Conservation (phyloP, 2,888 invertebrate species). For the Agapostemon virescens region DNA sequence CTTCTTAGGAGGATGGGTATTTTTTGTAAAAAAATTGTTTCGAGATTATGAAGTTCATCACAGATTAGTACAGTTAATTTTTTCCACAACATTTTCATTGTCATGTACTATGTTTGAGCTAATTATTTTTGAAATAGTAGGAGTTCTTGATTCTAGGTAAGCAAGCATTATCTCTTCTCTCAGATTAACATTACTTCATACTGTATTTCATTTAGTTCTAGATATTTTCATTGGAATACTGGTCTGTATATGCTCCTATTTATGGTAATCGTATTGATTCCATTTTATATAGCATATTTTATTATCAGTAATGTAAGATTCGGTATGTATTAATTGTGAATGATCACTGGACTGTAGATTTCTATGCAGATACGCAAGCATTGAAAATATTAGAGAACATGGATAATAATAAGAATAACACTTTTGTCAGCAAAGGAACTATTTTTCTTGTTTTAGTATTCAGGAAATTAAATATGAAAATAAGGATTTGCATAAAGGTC, state of each 20-base stretch:
- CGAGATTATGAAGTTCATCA: constrained; percentile 99
- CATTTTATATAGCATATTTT: constrained; percentile 97
- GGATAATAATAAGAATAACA: background rate
- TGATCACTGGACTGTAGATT: background rate
- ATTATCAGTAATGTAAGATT: constrained; percentile 93
- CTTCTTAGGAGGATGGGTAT: constrained; percentile 98
- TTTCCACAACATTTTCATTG: constrained; percentile 96
- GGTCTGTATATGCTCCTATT: constrained; percentile 94
- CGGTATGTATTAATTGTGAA: constrained; percentile 83
- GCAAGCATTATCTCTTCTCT: constrained; percentile 58
- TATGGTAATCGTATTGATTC: constrained; percentile 97
- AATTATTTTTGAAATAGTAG: constrained; percentile 99
- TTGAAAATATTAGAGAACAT: background rate
- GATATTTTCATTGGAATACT: constrained; percentile 97
- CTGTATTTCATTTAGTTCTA: constrained; percentile 84
- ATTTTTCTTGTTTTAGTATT: background rate
- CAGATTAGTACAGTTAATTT: constrained; percentile 95
- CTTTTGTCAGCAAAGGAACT: background rate
- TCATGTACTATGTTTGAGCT: constrained; percentile 99
- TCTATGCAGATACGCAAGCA: background rate
- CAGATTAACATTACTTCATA: constrained; percentile 25
- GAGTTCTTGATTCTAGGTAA: constrained; percentile 94
- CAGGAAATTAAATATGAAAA: background rate
- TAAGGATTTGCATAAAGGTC: background rate
- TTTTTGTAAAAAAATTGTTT: constrained; percentile 98